Conservation (phyloP, 2,113 vertebrate genomes). For the Sialia sialis region DNA sequence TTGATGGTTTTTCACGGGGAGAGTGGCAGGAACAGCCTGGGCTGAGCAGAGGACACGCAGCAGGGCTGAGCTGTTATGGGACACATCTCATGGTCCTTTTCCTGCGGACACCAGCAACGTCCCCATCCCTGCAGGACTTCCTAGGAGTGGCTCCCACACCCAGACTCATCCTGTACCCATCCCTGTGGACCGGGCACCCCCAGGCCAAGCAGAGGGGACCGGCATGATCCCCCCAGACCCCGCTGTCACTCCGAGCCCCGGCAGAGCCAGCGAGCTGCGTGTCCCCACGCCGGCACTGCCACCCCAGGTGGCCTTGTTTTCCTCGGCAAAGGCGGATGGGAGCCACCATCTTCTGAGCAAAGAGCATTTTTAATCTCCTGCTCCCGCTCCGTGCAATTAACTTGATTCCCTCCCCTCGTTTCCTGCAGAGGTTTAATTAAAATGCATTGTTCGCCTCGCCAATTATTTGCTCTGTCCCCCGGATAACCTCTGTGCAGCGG, state of each 20-base stretch:
- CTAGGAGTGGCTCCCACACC: neutral
- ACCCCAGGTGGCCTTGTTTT: slow-evolving; percentile 45
- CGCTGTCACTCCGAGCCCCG: neutral
- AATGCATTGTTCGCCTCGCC: slow-evolving; percentile 54
- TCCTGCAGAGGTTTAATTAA: slow-evolving; percentile 62
- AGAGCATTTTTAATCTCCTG: slow-evolving; percentile 50
- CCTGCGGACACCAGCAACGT: neutral
- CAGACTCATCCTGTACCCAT: neutral
- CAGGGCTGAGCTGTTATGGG: neutral
- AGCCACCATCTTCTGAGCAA: slow-evolving; percentile 39
- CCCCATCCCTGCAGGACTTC: neutral
- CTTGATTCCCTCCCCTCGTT: slow-evolving; percentile 52
- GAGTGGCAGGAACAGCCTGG: too few relatives aligned
- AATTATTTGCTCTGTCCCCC: slow-evolving; percentile 59
- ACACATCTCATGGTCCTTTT: fast-evolving
- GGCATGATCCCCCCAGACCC: fast-evolving
- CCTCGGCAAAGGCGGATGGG: neutral
- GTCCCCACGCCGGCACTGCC: neutral
- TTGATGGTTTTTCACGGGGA: neutral
- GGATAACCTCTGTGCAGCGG: slow-evolving; percentile 41
- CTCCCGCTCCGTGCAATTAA: slow-evolving; percentile 60
- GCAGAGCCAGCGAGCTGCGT: neutral
- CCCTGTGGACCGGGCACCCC: fast-evolving
- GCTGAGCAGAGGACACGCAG: neutral
- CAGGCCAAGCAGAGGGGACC: neutral